phyloP scores from a whole-genome alignment of 2,113 vertebrate genomes.

The Emydocephalus ijimae region DNA sequence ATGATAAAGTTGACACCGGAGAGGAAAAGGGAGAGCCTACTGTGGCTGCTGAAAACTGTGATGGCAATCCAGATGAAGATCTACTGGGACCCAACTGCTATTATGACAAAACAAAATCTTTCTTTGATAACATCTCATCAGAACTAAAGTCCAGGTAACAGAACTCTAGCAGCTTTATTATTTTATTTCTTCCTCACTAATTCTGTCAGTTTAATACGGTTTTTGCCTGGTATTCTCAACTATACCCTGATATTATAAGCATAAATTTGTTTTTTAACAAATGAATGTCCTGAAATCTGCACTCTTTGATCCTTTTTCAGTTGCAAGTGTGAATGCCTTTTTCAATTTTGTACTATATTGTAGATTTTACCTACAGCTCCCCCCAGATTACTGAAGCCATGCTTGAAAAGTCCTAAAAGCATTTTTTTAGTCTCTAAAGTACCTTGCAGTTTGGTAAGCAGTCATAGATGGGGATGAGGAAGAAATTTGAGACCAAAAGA shows the following conservation, averaged over 20 bases:
- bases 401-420: not conserved
- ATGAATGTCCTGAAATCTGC: not conserved
- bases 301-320: not conserved
- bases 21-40: conserved; percentile 76
- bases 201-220: not conserved
- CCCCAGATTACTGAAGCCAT: not conserved
- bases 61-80: conserved; percentile 68
- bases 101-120: conserved; percentile 93
- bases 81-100: conserved; percentile 86
- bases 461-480: not conserved
- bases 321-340: not conserved
- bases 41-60: conserved; percentile 70
- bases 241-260: not conserved
- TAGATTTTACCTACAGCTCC: not conserved
- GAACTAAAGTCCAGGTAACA: conserved; percentile 86
- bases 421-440: not conserved
- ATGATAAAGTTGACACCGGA: conserved; percentile 69
- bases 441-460: not conserved
- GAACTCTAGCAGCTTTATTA: not conserved
- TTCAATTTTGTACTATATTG: not conserved
- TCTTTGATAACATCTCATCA: conserved; percentile 96
- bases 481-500: not conserved
- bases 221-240: not conserved
- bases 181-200: not conserved
- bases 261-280: not conserved